Conservation (phyloP, 2,797 vertebrate genomes). For the Chelidonichthys spinosus region DNA sequence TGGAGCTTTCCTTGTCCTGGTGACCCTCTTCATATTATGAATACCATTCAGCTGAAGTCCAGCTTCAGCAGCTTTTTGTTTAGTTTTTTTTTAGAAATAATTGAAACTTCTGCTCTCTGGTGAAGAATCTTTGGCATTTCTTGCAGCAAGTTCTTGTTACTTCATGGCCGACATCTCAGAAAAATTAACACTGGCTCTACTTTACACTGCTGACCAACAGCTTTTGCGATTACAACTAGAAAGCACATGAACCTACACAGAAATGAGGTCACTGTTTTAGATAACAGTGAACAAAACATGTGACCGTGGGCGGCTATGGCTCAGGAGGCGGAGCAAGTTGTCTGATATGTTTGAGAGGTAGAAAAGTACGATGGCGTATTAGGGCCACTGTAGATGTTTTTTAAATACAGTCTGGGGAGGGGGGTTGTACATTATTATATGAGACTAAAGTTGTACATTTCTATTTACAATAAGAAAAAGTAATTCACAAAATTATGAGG, state of each 20-base stretch:
- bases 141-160: not conserved
- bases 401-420: too few species aligned
- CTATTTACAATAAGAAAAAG: too few species aligned
- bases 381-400: too few species aligned
- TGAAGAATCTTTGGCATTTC: constrained; percentile 7
- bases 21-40: not conserved
- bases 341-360: not conserved
- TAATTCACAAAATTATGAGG: too few species aligned
- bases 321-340: not conserved
- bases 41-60: not conserved
- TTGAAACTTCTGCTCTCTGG: not conserved
- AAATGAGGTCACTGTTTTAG: not conserved
- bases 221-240: not conserved
- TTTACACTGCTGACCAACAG: not conserved
- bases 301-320: not conserved
- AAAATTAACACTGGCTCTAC: not conserved
- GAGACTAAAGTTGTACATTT: not conserved
- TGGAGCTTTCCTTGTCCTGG: not conserved
- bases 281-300: not conserved
- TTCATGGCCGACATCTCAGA: not conserved
- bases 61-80: not conserved
- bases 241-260: not conserved
- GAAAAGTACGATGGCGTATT: not conserved
- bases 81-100: not conserved
- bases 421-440: not conserved